Percentiles rank a stretch among this genome's conserved stretches.
These are phyloP conservation scores for Rotaria macrura DNA, from an alignment of 2,888 invertebrate species.

Conservation along the genomic window DNA sequence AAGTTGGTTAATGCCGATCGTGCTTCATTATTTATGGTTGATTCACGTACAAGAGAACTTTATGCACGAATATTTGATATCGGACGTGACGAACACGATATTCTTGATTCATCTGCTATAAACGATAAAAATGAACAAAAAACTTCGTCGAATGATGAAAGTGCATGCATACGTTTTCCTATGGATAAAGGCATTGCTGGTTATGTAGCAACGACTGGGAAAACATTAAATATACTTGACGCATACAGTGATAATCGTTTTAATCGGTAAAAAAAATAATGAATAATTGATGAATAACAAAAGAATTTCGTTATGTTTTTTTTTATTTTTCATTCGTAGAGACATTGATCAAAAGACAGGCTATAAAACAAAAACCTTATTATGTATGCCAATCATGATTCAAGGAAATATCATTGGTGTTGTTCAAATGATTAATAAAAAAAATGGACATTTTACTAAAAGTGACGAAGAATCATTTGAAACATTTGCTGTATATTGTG, in stretches of 20 bases:
- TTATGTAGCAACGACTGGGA: slow-evolving; percentile 67
- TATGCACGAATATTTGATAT: slow-evolving; percentile 71
- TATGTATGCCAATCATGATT: slow-evolving; percentile 75
- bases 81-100: slow-evolving; percentile 37
- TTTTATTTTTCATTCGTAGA: not conserved
- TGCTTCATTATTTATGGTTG: slow-evolving; percentile 70
- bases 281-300: slow-evolving; percentile 14
- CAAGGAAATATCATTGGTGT: slow-evolving; percentile 51
- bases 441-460: slow-evolving; percentile 53
- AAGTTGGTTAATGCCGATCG: slow-evolving; percentile 69
- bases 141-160: not conserved
- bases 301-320: not conserved
- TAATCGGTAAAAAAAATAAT: slow-evolving; percentile 53
- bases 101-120: not conserved
- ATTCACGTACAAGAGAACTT: slow-evolving; percentile 62
- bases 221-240: slow-evolving; percentile 66
- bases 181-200: slow-evolving; percentile 64
- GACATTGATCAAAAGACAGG: slow-evolving; percentile 51
- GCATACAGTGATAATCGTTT: slow-evolving; percentile 69
- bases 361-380: slow-evolving; percentile 69
- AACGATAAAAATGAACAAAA: not conserved
- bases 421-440: slow-evolving; percentile 54
- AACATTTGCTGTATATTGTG: slow-evolving; percentile 56
- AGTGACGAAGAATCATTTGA: slow-evolving; percentile 55
- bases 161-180: slow-evolving; percentile 41